phyloP scores from a whole-genome alignment of 2,797 vertebrate species.

The Clamator glandarius region DNA sequence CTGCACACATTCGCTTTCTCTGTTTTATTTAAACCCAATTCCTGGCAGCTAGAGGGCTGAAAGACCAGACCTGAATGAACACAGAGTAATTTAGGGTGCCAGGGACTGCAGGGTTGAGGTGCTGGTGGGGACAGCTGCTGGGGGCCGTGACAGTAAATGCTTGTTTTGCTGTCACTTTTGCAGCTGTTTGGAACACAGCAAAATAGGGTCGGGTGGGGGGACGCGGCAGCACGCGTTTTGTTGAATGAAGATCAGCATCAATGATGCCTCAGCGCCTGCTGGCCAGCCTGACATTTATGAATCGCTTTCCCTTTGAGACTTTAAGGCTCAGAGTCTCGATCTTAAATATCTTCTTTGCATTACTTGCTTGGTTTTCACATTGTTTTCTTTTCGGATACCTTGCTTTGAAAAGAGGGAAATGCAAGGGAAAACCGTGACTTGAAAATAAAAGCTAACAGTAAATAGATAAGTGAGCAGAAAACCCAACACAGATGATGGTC shows the following conservation, averaged over 20 bases:
- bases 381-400: neutral
- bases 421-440: rapidly evolving
- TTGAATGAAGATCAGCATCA: conserved; percentile 47
- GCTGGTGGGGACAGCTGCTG: conserved; percentile 65
- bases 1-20: neutral
- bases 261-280: conserved; percentile 18
- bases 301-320: neutral
- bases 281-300: conserved; percentile 1
- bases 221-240: neutral
- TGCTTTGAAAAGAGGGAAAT: neutral
- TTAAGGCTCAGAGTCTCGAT: neutral
- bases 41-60: conserved; percentile 67
- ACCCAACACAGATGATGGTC: rapidly evolving
- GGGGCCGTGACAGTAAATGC: conserved; percentile 58
- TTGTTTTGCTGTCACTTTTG: conserved; percentile 63
- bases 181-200: conserved; percentile 75
- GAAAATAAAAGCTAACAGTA: neutral
- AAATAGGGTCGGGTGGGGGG: conserved; percentile 50
- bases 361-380: neutral
- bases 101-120: conserved; percentile 72
- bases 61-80: conserved; percentile 51
- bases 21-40: conserved; percentile 57
- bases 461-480: neutral
- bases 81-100: conserved; percentile 70
- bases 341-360: neutral